These are phyloP conservation scores for Margarornis squamiger DNA, from an alignment of 2,797 vertebrate species.

Conservation along the genomic window DNA sequence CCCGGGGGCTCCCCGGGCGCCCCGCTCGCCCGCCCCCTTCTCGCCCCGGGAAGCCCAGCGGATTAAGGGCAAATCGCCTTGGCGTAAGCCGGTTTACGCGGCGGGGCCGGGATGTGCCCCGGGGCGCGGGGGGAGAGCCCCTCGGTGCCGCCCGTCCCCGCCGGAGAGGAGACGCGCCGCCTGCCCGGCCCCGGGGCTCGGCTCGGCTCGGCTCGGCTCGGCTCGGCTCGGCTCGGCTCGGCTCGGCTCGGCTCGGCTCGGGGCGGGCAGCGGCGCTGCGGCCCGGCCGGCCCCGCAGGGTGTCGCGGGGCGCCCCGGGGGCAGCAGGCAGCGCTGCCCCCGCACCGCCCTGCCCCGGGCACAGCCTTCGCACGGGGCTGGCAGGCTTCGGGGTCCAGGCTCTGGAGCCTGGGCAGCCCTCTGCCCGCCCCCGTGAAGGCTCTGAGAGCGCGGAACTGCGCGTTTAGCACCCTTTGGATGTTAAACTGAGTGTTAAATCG, in stretches of 20 bases:
- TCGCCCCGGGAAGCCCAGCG: background rate
- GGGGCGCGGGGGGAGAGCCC: background rate
- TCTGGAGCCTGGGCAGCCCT: background rate
- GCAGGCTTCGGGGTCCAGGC: accelerated
- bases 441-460: accelerated
- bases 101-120: background rate
- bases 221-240: too few species aligned
- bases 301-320: background rate
- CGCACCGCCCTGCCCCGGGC: background rate
- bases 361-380: too few species aligned
- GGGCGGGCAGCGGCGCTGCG: background rate
- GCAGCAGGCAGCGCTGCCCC: too few species aligned
- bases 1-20: background rate
- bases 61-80: slow-evolving; percentile 24
- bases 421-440: accelerated
- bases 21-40: background rate
- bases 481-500: background rate
- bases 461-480: background rate
- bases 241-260: too few species aligned
- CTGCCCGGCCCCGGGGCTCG: background rate
- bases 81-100: background rate
- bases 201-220: too few species aligned
- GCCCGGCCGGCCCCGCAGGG: background rate
- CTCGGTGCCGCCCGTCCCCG: background rate
- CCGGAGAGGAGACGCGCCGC: background rate